phyloP scores from a whole-genome alignment of 1,140 invertebrate species.

The Cyphomyrmex costatus region DNA sequence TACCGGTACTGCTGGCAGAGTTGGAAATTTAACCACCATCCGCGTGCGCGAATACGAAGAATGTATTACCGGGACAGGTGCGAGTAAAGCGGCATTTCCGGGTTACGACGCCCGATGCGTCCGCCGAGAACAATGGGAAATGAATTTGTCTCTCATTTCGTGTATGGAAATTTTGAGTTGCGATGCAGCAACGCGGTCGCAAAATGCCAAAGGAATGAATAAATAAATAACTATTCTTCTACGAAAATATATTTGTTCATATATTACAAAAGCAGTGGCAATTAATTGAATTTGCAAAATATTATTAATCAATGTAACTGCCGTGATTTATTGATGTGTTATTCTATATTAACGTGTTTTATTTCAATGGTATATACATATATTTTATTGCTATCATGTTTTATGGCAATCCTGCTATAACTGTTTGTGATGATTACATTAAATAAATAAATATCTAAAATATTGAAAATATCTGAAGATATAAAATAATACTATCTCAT shows the following conservation, averaged over 20 bases:
- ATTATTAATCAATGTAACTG: conserved; percentile 24
- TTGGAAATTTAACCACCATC: conserved; percentile 48
- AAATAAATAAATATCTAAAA: conserved; percentile 28
- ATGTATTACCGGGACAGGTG: conserved; percentile 59
- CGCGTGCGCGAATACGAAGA: conserved; percentile 44
- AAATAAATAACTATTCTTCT: conserved; percentile 54
- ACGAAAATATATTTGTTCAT: neutral
- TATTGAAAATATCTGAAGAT: neutral
- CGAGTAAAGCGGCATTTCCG: conserved; percentile 57
- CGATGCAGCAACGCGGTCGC: conserved; percentile 1
- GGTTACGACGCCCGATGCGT: conserved; percentile 57
- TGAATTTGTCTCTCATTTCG: conserved; percentile 58
- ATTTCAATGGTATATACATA: conserved; percentile 23
- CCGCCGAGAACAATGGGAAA: conserved; percentile 57
- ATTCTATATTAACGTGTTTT: conserved; percentile 11
- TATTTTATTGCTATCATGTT: conserved; percentile 17
- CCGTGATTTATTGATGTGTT: conserved; percentile 24
- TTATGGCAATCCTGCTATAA: conserved; percentile 3
- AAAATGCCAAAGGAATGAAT: conserved; percentile 29
- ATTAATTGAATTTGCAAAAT: conserved; percentile 20
- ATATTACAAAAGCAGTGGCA: neutral
- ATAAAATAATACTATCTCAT: neutral
- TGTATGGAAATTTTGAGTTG: conserved; percentile 52
- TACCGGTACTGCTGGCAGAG: neutral
- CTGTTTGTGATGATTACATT: conserved; percentile 16